A percentile compares a stretch with the other conserved stretches of the same genome.
Conservation (phyloP, 2,113 vertebrate species). For the Orcinus orca region DNA sequence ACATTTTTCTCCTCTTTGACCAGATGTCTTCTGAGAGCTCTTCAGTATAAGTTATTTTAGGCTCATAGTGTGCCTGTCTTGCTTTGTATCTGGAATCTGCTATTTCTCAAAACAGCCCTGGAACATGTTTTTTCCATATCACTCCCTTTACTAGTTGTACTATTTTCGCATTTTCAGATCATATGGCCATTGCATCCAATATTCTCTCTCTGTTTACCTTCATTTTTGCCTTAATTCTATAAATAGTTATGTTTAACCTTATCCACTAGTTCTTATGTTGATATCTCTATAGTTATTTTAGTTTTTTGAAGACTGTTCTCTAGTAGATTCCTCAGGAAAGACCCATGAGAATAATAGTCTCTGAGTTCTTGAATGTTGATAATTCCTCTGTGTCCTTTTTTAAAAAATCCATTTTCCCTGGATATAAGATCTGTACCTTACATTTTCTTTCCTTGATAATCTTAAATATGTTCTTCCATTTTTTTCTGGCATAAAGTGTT, state of each 20-base stretch:
- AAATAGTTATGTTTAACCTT: background rate
- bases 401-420: background rate
- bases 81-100: background rate
- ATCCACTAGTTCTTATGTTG: background rate
- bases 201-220: background rate
- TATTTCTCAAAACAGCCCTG: background rate
- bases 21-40: background rate
- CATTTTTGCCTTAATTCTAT: background rate
- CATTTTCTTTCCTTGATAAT: background rate
- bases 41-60: background rate
- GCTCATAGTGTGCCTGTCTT: background rate
- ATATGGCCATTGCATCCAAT: background rate
- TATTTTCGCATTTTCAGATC: background rate
- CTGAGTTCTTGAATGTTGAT: background rate
- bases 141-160: background rate
- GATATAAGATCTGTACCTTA: background rate
- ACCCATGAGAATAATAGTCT: background rate
- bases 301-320: background rate
- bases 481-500: background rate
- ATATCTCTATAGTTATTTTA: background rate
- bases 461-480: background rate
- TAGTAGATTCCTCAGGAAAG: background rate
- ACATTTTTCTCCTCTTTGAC: background rate
- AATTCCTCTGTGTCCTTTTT: background rate
- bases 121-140: background rate